A percentile compares a stretch with the other conserved stretches of the same genome.
Evolutionary conservation across 2,797 vertebrate genomes (phyloP).

Genomic region (Alosa sapidissima): DNA sequence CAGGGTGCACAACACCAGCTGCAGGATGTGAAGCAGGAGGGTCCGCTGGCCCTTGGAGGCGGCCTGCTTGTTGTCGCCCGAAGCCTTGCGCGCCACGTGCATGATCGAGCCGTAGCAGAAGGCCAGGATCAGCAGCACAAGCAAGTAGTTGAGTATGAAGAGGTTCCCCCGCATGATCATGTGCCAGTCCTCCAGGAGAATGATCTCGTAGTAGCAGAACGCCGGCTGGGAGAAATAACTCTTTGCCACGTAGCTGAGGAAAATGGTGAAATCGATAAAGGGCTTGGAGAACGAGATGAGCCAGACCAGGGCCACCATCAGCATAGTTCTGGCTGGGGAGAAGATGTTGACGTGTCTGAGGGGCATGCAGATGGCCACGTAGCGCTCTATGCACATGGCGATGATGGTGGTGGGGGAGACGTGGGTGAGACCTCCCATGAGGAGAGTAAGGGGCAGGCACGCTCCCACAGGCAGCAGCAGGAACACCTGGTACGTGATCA

Average conservation of each 20-base stretch:
- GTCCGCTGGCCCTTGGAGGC: constrained; percentile 49
- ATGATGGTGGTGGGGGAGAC: constrained; percentile 10
- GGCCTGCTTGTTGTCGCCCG: constrained; percentile 47
- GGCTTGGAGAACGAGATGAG: constrained; percentile 36
- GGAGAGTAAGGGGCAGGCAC: background rate
- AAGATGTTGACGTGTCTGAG: constrained; percentile 51
- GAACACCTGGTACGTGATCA: constrained; percentile 18
- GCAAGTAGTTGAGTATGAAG: background rate
- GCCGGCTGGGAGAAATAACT: background rate
- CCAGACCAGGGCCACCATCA: constrained; percentile 47
- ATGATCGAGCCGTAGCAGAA: constrained; percentile 20
- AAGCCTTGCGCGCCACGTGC: constrained; percentile 44
- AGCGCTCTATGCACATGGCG: constrained; percentile 28
- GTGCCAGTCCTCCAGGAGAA: constrained; percentile 6
- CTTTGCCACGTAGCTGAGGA: constrained; percentile 33
- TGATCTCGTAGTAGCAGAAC: constrained; percentile 3
- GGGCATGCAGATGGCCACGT: constrained; percentile 56
- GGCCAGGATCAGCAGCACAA: background rate
- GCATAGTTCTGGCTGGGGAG: constrained; percentile 40
- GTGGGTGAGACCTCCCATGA: constrained; percentile 1
- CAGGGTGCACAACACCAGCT: constrained; percentile 42
- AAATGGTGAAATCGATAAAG: constrained; percentile 48
- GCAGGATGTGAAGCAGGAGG: constrained; percentile 49
- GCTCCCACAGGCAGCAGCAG: background rate
- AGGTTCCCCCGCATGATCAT: constrained; percentile 7